These are phyloP conservation scores for Rhinichthys osculus DNA, from an alignment of 2,797 vertebrate genomes.

Conservation along the genomic window DNA sequence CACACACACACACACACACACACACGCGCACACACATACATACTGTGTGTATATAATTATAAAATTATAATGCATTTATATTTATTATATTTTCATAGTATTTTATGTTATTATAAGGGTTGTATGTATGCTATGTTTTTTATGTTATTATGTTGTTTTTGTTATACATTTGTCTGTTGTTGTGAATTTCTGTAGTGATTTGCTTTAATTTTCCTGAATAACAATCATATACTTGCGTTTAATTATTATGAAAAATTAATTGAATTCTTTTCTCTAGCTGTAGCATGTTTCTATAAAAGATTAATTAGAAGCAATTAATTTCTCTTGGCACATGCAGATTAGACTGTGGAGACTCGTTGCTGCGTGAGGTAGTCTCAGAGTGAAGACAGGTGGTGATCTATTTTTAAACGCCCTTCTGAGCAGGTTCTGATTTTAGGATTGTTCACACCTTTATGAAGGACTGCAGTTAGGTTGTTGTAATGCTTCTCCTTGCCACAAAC, in stretches of 20 bases:
- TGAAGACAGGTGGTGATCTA: conserved; percentile 40
- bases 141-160: background rate
- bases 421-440: conserved; percentile 15
- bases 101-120: background rate
- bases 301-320: conserved; percentile 7
- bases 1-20: no score
- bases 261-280: conserved; percentile 9
- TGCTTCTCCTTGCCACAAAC: conserved; percentile 43
- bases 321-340: background rate
- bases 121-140: background rate
- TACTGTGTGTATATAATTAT: no score
- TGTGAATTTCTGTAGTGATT: background rate
- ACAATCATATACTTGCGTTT: background rate
- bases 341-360: conserved; percentile 14
- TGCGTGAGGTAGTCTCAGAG: background rate
- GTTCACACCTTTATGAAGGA: conserved; percentile 26
- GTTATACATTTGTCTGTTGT: conserved; percentile 4
- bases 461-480: conserved; percentile 25
- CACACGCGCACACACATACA: no score
- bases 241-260: background rate
- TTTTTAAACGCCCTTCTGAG: conserved; percentile 44
- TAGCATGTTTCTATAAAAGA: conserved; percentile 26
- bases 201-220: background rate
- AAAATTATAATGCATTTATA: background rate
- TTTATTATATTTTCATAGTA: background rate